A percentile compares a stretch with the other conserved stretches of the same genome.
Conservation (phyloP, 1,140 invertebrate genomes). For the Stenopsyche tienmushanensis region DNA sequence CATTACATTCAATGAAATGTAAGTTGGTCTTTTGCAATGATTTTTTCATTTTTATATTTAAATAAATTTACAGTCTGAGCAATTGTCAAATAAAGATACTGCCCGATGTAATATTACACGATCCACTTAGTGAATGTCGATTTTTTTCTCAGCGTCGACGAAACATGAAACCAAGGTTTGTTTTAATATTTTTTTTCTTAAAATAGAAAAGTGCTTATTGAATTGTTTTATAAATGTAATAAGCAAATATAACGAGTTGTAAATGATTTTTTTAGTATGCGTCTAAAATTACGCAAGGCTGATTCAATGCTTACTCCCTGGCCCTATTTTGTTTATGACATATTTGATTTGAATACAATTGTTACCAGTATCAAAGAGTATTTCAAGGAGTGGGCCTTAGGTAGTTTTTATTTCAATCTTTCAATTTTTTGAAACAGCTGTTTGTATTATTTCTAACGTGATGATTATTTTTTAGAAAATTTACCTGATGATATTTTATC, state of each 20-base stretch:
- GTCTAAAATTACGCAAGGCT: too few relatives aligned
- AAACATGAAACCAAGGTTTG: conserved; percentile 7
- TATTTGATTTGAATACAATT: conserved; percentile 63
- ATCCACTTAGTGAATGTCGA: conserved; percentile 29
- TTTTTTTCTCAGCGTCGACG: conserved; percentile 19
- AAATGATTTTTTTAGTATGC: too few relatives aligned
- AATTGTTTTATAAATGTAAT: too few relatives aligned
- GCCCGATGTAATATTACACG: conserved; percentile 24
- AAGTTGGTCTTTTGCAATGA: too few relatives aligned
- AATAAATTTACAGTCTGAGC: conserved; percentile 23
- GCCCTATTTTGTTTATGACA: conserved; percentile 68
- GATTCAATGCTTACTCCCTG: conserved; percentile 58
- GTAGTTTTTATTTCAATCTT: background rate
- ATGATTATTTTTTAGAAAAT: conserved; percentile 41
- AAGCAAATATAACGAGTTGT: too few relatives aligned
- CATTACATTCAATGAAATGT: too few relatives aligned
- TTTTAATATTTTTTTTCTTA: too few relatives aligned
- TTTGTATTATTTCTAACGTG: background rate
- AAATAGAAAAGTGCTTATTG: too few relatives aligned
- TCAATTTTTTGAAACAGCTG: background rate
- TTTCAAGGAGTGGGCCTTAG: conserved; percentile 33
- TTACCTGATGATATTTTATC: conserved; percentile 66
- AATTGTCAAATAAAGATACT: conserved; percentile 33
- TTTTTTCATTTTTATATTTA: background rate
- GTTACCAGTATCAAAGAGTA: conserved; percentile 45